Evolutionary conservation across 23 tunicate genomes (phyloP).

Genomic region (Halocynthia aurantium): DNA sequence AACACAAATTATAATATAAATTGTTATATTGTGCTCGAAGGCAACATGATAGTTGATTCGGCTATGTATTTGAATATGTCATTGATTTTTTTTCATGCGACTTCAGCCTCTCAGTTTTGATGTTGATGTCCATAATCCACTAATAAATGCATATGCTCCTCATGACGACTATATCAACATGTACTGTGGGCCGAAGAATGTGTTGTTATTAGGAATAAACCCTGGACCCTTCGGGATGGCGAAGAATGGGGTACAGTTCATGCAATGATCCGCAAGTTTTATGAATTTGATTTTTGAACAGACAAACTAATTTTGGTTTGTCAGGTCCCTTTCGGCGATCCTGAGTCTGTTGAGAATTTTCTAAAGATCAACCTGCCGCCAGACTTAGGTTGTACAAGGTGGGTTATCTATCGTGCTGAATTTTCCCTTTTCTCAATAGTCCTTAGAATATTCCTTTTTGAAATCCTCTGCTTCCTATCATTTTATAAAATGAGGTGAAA

Average conservation of each 20-base stretch:
- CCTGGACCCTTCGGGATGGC: conserved; percentile 75
- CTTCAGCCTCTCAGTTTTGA: conserved; percentile 20
- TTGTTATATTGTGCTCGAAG: not conserved
- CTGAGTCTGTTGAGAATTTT: conserved; percentile 36
- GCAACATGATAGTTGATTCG: no score
- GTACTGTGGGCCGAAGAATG: conserved; percentile 36
- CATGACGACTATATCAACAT: conserved; percentile 53
- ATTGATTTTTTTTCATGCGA: no score
- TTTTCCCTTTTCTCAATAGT: no score
- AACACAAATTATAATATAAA: not conserved
- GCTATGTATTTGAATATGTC: no score
- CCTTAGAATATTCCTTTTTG: no score
- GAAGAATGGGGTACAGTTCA: conserved; percentile 42
- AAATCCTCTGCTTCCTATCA: no score
- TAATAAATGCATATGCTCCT: conserved; percentile 44
- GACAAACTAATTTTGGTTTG: not conserved
- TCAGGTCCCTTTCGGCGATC: conserved; percentile 60
- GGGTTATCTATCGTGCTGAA: no score
- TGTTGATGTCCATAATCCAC: conserved; percentile 47
- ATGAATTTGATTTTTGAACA: no score
- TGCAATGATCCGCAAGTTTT: no score
- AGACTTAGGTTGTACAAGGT: conserved; percentile 28
- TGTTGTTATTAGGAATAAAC: conserved; percentile 55
- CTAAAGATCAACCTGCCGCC: conserved; percentile 35
- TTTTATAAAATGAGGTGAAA: no score